Evolutionary conservation across 2,888 invertebrate species (phyloP).

Genomic region (Hyppa rectilinea): DNA sequence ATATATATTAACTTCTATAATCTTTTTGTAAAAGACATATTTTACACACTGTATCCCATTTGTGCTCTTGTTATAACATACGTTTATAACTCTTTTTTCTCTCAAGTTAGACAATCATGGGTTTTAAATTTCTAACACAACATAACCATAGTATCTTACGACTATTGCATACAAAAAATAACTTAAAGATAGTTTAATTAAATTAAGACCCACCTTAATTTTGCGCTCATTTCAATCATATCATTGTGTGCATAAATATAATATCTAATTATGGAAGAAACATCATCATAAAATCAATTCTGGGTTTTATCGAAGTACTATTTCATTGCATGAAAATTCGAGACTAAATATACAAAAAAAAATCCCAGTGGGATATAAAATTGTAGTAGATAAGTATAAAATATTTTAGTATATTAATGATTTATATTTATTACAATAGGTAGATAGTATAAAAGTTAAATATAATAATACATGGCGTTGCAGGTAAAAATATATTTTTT

Average conservation of each 20-base stretch:
- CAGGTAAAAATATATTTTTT: conserved; percentile 49
- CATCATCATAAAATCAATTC: conserved; percentile 11
- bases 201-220: conserved; percentile 3
- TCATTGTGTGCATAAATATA: conserved; percentile 49
- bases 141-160: conserved; percentile 1
- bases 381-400: conserved; percentile 59
- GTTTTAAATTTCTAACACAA: conserved; percentile 6
- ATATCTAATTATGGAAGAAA: not conserved
- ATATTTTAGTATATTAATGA: conserved; percentile 59
- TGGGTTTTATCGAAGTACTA: conserved; percentile 8
- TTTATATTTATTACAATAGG: conserved; percentile 57
- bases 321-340: conserved; percentile 43
- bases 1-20: conserved; percentile 41
- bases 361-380: conserved; percentile 54
- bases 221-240: conserved; percentile 37
- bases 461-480: conserved; percentile 36
- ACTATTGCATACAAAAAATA: conserved; percentile 21
- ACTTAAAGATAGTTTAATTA: conserved; percentile 17
- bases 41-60: conserved; percentile 38
- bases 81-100: conserved; percentile 39
- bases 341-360: conserved; percentile 7
- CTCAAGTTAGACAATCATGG: conserved; percentile 36
- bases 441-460: conserved; percentile 61
- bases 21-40: conserved; percentile 52
- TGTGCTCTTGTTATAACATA: conserved; percentile 28